Conservation (phyloP, 2,888 invertebrate species). For the Dasysyrphus tricinctus region DNA sequence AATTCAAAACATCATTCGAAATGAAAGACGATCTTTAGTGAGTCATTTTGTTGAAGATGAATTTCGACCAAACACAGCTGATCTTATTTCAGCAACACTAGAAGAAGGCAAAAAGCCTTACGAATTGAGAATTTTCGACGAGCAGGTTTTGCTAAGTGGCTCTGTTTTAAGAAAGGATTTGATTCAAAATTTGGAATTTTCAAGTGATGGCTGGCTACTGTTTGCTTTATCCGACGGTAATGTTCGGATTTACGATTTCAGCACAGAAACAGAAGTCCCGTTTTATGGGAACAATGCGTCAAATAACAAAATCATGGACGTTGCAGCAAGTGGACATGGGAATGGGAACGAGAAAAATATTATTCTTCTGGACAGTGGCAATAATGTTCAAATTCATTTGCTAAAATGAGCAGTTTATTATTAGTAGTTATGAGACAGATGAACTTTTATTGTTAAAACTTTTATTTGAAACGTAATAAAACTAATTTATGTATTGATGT, state of each 20-base stretch:
- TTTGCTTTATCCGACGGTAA: constrained; percentile 80
- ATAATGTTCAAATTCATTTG: constrained; percentile 63
- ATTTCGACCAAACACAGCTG: constrained; percentile 79
- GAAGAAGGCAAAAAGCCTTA: constrained; percentile 78
- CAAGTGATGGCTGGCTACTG: constrained; percentile 80
- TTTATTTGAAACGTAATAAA: neutral
- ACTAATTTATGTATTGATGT: neutral
- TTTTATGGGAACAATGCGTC: neutral
- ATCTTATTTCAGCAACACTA: constrained; percentile 76
- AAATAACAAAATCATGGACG: constrained; percentile 2
- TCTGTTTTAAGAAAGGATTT: constrained; percentile 80
- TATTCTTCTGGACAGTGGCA: constrained; percentile 36
- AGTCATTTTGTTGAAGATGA: constrained; percentile 64
- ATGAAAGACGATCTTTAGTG: constrained; percentile 79
- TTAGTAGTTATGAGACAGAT: too few species aligned
- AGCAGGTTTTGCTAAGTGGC: constrained; percentile 81
- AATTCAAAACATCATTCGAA: constrained; percentile 83
- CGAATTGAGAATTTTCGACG: constrained; percentile 80
- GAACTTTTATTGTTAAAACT: neutral
- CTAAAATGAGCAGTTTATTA: constrained; percentile 35
- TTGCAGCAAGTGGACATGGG: constrained; percentile 19
- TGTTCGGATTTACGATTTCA: constrained; percentile 81
- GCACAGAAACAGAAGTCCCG: constrained; percentile 78
- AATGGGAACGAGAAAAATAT: constrained; percentile 38
- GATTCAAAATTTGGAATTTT: constrained; percentile 80